A percentile compares a stretch with the other conserved stretches of the same genome.
Conservation (phyloP, 2,797 vertebrate genomes). For the Meriones psammophilus region DNA sequence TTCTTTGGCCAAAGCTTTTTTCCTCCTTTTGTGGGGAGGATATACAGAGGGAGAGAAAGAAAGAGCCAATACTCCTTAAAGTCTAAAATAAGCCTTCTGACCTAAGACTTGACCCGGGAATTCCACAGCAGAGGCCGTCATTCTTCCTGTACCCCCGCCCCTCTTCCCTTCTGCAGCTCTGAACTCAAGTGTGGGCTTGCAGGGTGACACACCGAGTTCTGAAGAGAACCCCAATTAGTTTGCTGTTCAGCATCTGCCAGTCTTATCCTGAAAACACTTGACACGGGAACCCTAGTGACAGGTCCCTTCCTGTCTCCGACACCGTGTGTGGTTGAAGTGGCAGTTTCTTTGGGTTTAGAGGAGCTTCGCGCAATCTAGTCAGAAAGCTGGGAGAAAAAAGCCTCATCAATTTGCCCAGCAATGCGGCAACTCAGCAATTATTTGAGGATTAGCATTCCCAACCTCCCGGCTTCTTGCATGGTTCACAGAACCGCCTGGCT, state of each 20-base stretch:
- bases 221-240: not conserved
- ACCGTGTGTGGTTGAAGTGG: not conserved
- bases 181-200: not conserved
- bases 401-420: not conserved
- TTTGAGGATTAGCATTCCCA: not conserved
- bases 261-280: slow-evolving; percentile 10
- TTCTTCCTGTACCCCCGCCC: not conserved
- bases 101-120: not conserved
- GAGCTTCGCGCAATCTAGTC: not conserved
- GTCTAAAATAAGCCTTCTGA: not conserved
- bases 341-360: not conserved
- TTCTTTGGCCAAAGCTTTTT: not conserved
- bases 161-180: not conserved
- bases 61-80: not conserved
- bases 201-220: not conserved
- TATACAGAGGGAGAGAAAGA: not conserved
- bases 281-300: not conserved
- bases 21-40: not conserved
- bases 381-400: slow-evolving; percentile 29
- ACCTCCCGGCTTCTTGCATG: not conserved
- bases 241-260: not conserved
- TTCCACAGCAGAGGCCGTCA: not conserved
- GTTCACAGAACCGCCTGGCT: slow-evolving; percentile 20
- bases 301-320: not conserved
- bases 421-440: not conserved